A percentile compares a stretch with the other conserved stretches of the same genome.
phyloP scores from a whole-genome alignment of 2,113 vertebrate genomes.

The Corythoichthys haematopterus region DNA sequence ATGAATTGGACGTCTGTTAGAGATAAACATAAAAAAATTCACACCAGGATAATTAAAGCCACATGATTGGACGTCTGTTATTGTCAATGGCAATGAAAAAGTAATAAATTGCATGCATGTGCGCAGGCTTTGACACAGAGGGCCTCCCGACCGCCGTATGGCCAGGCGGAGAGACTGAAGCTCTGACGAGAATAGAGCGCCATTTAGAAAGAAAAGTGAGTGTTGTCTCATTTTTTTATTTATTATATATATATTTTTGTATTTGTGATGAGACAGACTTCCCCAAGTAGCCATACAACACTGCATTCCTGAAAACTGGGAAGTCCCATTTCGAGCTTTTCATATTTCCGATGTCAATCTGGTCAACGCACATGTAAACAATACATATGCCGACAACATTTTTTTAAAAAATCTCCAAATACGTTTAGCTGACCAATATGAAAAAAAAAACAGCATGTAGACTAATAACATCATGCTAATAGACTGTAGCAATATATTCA shows the following conservation, averaged over 20 bases:
- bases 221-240: neutral
- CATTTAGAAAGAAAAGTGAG: constrained; percentile 74
- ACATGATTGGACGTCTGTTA: too few species aligned
- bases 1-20: too few species aligned
- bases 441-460: too few species aligned
- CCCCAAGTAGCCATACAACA: neutral
- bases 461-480: too few species aligned
- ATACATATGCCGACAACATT: neutral
- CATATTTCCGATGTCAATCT: neutral
- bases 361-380: neutral
- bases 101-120: neutral
- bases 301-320: constrained; percentile 2
- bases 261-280: neutral
- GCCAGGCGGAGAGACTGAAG: constrained; percentile 75
- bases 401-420: too few species aligned
- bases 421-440: too few species aligned
- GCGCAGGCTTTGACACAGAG: constrained; percentile 71
- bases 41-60: too few species aligned
- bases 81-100: too few species aligned
- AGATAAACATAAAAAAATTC: too few species aligned
- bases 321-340: neutral
- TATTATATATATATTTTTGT: neutral
- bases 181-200: constrained; percentile 73
- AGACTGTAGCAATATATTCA: neutral
- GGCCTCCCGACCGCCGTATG: constrained; percentile 70